Base-by-base conservation (phyloP, 2,888 invertebrate species). In the Gymnoscelis rufifasciata region DNA sequence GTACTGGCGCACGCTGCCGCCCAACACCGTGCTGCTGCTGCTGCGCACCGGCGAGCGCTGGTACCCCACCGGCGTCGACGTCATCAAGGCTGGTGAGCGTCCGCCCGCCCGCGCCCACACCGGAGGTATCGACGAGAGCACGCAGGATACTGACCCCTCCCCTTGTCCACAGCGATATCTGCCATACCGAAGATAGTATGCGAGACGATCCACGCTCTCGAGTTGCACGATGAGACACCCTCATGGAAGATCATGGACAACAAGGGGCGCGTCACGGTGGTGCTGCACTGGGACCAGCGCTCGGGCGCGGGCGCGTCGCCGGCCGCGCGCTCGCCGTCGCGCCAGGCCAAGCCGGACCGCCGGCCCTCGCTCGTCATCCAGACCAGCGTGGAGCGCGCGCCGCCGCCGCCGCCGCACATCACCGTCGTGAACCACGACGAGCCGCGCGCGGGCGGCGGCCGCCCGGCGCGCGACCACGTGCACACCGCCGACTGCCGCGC, bases 201-300 rank as follows among this genome's bases (percentile, higher is more conserved):
- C 92, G 97, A 97, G 91, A 97, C 97, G 77, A 96, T 97, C 83
- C 95, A 96, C 91, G 96, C 96, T 64, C 90, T 97, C 90, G 96
- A 97, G 89, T 90, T 97, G 82, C 96, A 96, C 90, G 95, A 96
- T 94, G 96, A 97, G 89, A 96, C 96, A 82, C 97, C 97, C 78
- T 96, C 96, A 89, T 97, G 97, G 97, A 97, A 97, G 90, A 97
- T 97, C 90, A 97, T 97, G 96, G 97, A 97, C 93, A 96, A 96
- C 92, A 96, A 96, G 91, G 97, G 97, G 83, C 94, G 96, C 83
- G 95, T 97, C 90, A 97, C 97, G 74, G 96, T 97, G 90, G 97
- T 97, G 81, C 90, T 97, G 83, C 96, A 97, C 89, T 97, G 97
- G 97, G 97, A 97, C 91, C 96, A 96, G 90, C 93, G 95, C 68